Conservation (phyloP, 1,140 invertebrate genomes). For the Phthorimaea operculella region DNA sequence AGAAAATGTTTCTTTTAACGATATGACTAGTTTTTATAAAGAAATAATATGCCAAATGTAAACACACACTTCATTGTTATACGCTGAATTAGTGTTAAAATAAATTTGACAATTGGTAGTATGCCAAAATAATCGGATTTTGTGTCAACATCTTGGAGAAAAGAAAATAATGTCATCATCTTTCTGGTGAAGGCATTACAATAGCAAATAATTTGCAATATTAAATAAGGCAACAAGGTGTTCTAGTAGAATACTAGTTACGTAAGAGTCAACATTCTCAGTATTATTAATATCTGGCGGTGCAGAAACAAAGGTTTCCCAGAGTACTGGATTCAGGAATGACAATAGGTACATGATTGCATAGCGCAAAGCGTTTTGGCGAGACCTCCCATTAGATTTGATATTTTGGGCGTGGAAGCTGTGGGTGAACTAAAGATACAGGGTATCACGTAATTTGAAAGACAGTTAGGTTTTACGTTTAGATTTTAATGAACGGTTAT, state of each 20-base stretch:
- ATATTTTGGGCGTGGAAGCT: slow-evolving; percentile 21
- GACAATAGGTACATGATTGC: slow-evolving; percentile 29
- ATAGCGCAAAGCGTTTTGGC: slow-evolving; percentile 23
- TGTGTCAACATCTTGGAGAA: background rate
- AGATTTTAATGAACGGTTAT: too few relatives aligned
- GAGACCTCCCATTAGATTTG: slow-evolving; percentile 36
- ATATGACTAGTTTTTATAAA: too few relatives aligned
- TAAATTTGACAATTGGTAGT: background rate
- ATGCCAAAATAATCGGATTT: too few relatives aligned
- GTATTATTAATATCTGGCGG: background rate
- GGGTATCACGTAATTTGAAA: too few relatives aligned
- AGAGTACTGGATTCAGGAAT: slow-evolving; percentile 27
- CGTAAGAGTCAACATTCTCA: background rate
- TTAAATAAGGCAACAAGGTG: slow-evolving; percentile 10
- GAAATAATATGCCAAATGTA: too few relatives aligned
- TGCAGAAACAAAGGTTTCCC: slow-evolving; percentile 24
- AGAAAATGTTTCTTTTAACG: too few relatives aligned
- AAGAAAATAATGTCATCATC: background rate
- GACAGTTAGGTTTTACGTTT: too few relatives aligned
- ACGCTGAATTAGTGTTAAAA: background rate
- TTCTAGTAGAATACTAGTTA: slow-evolving; percentile 3
- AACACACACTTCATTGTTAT: background rate
- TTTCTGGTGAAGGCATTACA: background rate
- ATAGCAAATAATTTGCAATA: background rate
- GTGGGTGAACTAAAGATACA: background rate